phyloP scores from a whole-genome alignment of 2,113 vertebrate species.

The Sorex araneus region DNA sequence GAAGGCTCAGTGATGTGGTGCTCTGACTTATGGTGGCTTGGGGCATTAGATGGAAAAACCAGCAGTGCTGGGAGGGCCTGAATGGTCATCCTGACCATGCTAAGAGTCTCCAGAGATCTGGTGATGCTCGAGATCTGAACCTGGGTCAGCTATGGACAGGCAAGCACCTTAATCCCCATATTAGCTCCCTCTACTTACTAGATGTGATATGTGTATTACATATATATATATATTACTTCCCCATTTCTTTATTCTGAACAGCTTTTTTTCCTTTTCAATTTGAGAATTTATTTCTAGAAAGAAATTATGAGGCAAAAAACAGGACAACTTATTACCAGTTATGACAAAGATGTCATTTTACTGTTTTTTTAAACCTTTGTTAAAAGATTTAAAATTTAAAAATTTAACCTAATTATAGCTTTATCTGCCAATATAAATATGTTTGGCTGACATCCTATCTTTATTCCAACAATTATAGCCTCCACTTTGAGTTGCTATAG shows the following conservation, averaged over 20 bases:
- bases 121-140: too few relatives aligned
- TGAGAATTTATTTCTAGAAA: neutral
- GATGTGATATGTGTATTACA: too few relatives aligned
- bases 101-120: too few relatives aligned
- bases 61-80: too few relatives aligned
- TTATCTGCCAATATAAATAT: neutral
- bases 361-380: neutral
- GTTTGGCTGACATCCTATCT: neutral
- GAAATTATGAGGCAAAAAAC: constrained; percentile 37
- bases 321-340: neutral
- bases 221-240: too few relatives aligned
- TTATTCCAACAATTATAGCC: neutral
- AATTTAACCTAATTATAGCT: neutral
- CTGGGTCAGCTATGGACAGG: too few relatives aligned
- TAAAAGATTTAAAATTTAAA: neutral
- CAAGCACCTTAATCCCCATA: too few relatives aligned
- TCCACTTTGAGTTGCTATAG: neutral
- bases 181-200: too few relatives aligned
- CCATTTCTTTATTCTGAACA: neutral
- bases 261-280: neutral
- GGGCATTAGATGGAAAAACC: too few relatives aligned
- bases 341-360: neutral
- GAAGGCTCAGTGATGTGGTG: too few relatives aligned
- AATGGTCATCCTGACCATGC: too few relatives aligned
- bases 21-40: too few relatives aligned